Conservation (phyloP, 2,113 vertebrate species). For the Ophiodon elongatus region DNA sequence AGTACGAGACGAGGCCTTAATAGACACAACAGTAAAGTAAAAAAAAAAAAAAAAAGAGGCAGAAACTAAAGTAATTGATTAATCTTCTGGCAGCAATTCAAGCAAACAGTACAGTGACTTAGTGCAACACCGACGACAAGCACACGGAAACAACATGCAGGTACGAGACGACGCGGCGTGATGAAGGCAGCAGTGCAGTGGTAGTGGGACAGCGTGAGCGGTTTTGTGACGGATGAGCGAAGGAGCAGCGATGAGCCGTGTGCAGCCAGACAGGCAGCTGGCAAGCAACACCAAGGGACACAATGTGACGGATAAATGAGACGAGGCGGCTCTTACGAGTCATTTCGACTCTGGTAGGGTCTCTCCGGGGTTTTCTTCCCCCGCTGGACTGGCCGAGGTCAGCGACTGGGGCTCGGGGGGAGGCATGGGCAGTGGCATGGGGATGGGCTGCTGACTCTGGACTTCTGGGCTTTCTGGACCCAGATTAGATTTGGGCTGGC, state of each 20-base stretch:
- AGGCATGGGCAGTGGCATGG: constrained; percentile 67
- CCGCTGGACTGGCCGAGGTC: constrained; percentile 22
- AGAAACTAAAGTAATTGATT: background rate
- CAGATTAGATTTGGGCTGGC: constrained; percentile 78
- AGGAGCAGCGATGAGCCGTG: constrained; percentile 18
- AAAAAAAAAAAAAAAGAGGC: background rate
- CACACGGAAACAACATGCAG: constrained; percentile 34
- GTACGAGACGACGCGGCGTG: background rate
- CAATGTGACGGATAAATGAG: background rate
- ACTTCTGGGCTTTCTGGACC: constrained; percentile 66
- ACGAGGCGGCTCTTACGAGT: constrained; percentile 80
- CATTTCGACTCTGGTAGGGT: constrained; percentile 81
- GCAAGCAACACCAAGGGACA: constrained; percentile 14
- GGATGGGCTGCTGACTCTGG: constrained; percentile 67
- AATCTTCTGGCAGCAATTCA: background rate
- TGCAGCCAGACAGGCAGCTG: constrained; percentile 3
- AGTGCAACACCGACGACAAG: background rate
- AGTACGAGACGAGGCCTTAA: background rate
- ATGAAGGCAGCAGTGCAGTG: background rate
- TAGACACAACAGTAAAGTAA: background rate
- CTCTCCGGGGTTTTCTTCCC: constrained; percentile 74
- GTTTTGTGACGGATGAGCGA: constrained; percentile 25
- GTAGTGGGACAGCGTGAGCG: background rate
- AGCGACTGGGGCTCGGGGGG: constrained; percentile 48
- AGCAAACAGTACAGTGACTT: background rate